Evolutionary conservation across 2,113 vertebrate species (phyloP), one percentile per base, ranked within the genome.

Genomic region (Girardinichthys multiradiatus): DNA sequence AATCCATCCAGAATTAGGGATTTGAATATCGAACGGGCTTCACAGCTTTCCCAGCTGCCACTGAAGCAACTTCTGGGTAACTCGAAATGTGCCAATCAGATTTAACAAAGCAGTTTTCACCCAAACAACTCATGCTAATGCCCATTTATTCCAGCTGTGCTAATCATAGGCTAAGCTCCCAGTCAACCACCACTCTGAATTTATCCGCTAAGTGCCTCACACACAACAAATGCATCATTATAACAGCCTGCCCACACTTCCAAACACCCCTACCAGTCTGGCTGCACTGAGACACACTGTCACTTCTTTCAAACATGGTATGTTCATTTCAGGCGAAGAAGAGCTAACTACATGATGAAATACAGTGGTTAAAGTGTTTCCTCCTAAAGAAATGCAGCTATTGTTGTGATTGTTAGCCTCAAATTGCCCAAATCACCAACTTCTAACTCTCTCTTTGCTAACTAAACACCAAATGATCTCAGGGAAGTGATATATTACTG

Each of bases 21-120:
- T 79, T 84, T 87, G 87, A 88, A 79, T 86, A 69, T 61, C 77
- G 77, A 82, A 71, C 76, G 61, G 77, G 45, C 4, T 7, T 90
- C 78, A 26, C 70, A 14, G 65, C 74, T 87, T 51, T 80, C 82
- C 12, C 59, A 72, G 69, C 85, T 88, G 90, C 86, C 90, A 83
- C 77, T 72, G 39, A 67, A 89, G 84, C 69, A 57, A 79, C 86
- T 82, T 83, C 78, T 71, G 84, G 77, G 84, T 73, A 85, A 84
- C 86, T 87, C 75, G 57, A 86, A 87, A 91, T 84, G 86, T 87
- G 83, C 86, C 76, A 61, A 90, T 90, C 87, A 89, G 80, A 89
- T 92, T 90, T 87, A 92, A 90, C 82, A 28, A 91, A 83, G 85
- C 88, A 81, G 76, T 89, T 90, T 87, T 88, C 83, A 81, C 86